A percentile compares a stretch with the other conserved stretches of the same genome.
Conservation (phyloP, 2,113 vertebrate genomes). For the Plecturocebus donacophilus region DNA sequence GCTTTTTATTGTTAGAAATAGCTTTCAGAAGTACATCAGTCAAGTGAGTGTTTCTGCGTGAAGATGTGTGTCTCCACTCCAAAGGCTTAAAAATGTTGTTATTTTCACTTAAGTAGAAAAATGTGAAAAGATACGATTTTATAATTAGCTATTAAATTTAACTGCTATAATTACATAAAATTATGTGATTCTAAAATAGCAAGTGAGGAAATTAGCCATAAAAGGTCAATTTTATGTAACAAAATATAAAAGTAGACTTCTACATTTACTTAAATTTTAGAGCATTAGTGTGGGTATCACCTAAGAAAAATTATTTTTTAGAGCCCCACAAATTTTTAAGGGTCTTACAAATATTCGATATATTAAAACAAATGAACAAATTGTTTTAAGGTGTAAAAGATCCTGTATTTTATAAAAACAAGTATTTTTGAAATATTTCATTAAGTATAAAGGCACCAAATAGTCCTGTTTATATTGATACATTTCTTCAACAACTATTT, state of each 20-base stretch:
- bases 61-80: neutral
- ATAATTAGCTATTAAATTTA: neutral
- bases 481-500: neutral
- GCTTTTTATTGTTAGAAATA: neutral
- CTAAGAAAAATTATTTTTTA: neutral
- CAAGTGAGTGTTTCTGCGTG: rapidly evolving
- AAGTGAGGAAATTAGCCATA: neutral
- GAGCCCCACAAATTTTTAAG: neutral
- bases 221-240: neutral
- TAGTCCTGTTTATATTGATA: neutral
- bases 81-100: neutral
- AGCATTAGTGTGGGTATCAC: neutral
- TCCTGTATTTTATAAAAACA: neutral
- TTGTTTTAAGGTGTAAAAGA: neutral
- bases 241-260: neutral
- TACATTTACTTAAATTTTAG: neutral
- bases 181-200: neutral
- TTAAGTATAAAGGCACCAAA: neutral
- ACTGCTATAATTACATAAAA: neutral
- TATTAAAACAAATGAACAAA: neutral
- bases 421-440: neutral
- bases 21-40: neutral
- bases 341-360: neutral
- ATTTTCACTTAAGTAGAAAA: neutral
- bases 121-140: neutral